These are phyloP conservation scores for Drosophila multiciliata DNA, from an alignment of 2,888 invertebrate species.

Conservation along the genomic window DNA sequence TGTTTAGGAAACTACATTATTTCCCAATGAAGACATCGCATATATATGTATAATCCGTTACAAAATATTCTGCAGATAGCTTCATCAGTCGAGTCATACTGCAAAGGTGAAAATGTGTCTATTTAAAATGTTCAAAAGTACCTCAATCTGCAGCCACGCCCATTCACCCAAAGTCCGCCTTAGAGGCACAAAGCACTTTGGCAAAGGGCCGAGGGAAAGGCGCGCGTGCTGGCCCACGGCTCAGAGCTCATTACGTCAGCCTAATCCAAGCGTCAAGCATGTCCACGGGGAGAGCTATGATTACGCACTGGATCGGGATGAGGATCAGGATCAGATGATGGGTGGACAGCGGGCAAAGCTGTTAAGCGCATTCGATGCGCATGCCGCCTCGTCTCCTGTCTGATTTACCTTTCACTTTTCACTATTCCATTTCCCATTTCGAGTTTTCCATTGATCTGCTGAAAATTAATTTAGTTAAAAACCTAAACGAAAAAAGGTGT, in stretches of 20 bases:
- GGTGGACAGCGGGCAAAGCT: conserved; percentile 52
- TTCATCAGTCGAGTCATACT: background rate
- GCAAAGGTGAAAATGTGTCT: conserved; percentile 11
- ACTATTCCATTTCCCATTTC: background rate
- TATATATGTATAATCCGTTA: background rate
- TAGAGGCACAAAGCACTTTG: conserved; percentile 16
- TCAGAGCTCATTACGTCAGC: conserved; percentile 64
- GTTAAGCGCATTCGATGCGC: conserved; percentile 75
- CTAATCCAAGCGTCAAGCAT: conserved; percentile 63
- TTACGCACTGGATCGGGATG: background rate
- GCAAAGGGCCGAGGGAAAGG: background rate
- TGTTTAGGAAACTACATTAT: background rate
- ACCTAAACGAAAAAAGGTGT: conserved; percentile 62
- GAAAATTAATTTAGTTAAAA: conserved; percentile 66
- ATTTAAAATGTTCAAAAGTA: background rate
- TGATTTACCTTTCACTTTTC: conserved; percentile 9
- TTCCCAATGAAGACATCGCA: background rate
- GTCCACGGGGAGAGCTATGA: conserved; percentile 31
- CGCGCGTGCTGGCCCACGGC: conserved; percentile 59
- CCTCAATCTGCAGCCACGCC: conserved; percentile 31
- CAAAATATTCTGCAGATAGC: background rate
- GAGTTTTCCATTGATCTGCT: conserved; percentile 5
- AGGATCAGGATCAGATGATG: conserved; percentile 10
- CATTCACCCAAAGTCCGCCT: background rate
- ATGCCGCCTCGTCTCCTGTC: conserved; percentile 53